Conservation (phyloP, 2,888 invertebrate genomes). For the Hirudinaria manillensis region DNA sequence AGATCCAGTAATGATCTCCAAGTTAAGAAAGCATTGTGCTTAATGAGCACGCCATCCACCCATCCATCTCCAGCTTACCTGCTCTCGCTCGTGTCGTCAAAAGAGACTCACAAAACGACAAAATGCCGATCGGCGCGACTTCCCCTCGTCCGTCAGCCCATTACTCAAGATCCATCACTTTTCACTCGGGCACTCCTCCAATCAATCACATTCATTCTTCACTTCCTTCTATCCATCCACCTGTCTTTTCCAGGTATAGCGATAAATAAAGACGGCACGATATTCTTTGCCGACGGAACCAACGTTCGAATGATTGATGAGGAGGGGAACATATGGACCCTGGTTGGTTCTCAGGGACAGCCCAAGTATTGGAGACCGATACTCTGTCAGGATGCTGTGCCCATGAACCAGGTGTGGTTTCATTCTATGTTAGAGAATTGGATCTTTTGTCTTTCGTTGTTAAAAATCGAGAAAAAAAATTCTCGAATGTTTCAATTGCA, state of each 20-base stretch:
- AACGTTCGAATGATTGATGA: conserved; percentile 88
- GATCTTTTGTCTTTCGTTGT: background rate
- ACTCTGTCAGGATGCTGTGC: conserved; percentile 79
- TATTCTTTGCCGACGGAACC: conserved; percentile 95
- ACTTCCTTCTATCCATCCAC: background rate
- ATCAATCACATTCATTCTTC: background rate
- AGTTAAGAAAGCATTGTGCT: too few species aligned
- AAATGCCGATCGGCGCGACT: too few species aligned
- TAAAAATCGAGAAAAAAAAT: background rate
- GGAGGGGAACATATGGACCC: conserved; percentile 73
- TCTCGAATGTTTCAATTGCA: background rate
- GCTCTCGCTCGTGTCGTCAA: too few species aligned
- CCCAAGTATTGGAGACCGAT: conserved; percentile 90
- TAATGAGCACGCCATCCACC: too few species aligned
- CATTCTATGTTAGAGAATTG: background rate
- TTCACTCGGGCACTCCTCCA: background rate
- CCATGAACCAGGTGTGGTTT: conserved; percentile 67
- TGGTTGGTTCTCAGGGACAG: conserved; percentile 90
- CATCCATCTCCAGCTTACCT: too few species aligned
- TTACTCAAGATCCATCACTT: too few species aligned
- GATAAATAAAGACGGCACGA: conserved; percentile 86
- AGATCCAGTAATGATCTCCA: too few species aligned
- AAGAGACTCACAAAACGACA: too few species aligned
- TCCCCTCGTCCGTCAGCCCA: too few species aligned
- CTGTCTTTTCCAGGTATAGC: conserved; percentile 66